Evolutionary conservation across 2,888 invertebrate genomes (phyloP), one percentile per base, ranked within the genome.

Genomic region (Drosophila demipolita): DNA sequence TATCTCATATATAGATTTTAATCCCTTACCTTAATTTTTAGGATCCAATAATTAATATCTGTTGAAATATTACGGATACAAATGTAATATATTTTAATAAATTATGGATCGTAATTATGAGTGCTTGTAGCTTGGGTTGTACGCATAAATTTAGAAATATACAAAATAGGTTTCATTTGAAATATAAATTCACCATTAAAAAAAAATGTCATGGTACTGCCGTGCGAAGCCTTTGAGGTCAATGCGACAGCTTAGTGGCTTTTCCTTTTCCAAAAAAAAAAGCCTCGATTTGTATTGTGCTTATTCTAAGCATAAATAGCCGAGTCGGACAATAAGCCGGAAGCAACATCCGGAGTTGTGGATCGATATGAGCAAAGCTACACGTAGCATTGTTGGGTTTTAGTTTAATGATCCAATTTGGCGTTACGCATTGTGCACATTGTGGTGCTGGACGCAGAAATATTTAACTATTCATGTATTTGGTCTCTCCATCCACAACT

Each of bases 261-360:
- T 78, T 62, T 75, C 42, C 62, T 59, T 75, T 76, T 73, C 15
- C 20, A 23, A 65, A 40, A 15, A 23, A 23, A 38, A 36, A 23
- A 36, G 49, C 66, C 54, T 50, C 50, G 67, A 35, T 63, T 57
- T 35, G 65, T 72, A 80, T 88, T 85, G 83, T 83, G 82, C 52
- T 65, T 78, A 68, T 78, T 86, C 66, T 66, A 68, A 88, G 60
- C 87, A 86, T 84, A 86, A 87, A 85, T 87, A 84, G 80, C 58
- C 52, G 64, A 48, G 77, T 36, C 42, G 75, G 66, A 90, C 85
- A 80, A 92, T 88, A 91, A 92, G 90, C 89, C 92, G 93, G 92
- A 93, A 91, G 89, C 79, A 69, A 91, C 92, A 91, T 93, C 92
- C 91, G 91, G 91, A 85, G 88, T 87, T 82, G 69, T 76, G 87